These are phyloP conservation scores for Aix galericulata DNA, from an alignment of 2,113 vertebrate species.

Conservation along the genomic window DNA sequence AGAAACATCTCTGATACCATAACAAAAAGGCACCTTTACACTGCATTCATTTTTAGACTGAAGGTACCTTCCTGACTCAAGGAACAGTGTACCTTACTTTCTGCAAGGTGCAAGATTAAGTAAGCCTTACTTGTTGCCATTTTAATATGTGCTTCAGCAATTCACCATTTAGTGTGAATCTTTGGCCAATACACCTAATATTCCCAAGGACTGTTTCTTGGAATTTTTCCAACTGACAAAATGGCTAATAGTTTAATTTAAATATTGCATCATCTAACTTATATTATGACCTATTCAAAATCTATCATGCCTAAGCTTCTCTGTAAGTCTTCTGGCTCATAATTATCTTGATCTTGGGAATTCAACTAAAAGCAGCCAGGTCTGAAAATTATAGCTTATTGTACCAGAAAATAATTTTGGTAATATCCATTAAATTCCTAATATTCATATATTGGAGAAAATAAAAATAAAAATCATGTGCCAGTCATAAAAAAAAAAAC, in stretches of 20 bases:
- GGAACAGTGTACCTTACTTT: accelerated
- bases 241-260: background rate
- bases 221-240: background rate
- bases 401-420: background rate
- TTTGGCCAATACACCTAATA: background rate
- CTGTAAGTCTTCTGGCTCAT: background rate
- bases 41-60: background rate
- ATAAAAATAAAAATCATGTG: background rate
- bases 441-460: background rate
- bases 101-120: background rate
- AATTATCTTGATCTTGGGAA: background rate
- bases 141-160: background rate
- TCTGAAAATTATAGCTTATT: background rate
- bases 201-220: background rate
- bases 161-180: background rate
- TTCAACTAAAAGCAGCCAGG: background rate
- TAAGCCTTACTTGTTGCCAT: background rate
- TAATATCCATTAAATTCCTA: background rate
- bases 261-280: background rate
- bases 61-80: background rate
- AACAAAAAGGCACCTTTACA: background rate
- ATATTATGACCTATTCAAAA: background rate
- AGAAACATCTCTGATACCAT: background rate
- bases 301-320: background rate
- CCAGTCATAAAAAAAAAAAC: background rate